Conservation (phyloP, 2,113 vertebrate species). For the Xenopus laevis region DNA sequence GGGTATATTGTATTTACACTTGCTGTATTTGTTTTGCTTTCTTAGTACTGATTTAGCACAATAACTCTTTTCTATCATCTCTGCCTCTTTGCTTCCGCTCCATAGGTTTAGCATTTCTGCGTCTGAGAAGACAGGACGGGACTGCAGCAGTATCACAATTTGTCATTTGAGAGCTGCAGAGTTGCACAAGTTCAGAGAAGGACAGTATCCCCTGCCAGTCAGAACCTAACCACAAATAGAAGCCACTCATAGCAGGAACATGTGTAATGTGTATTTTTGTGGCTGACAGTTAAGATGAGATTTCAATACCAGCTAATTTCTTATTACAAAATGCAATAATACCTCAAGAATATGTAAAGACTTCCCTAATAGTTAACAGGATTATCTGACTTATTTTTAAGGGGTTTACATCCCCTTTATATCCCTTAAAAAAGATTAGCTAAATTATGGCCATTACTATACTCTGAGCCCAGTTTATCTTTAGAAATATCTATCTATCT, state of each 20-base stretch:
- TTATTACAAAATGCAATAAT: neutral
- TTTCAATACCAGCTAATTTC: neutral
- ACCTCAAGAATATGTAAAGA: too few species aligned
- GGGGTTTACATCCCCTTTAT: too few species aligned
- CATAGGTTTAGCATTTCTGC: conserved; percentile 48
- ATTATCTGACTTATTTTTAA: too few species aligned
- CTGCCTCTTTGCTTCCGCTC: conserved; percentile 14
- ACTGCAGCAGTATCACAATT: conserved; percentile 50
- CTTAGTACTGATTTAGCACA: conserved; percentile 53
- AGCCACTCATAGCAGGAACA: conserved; percentile 31
- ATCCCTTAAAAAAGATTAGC: too few species aligned
- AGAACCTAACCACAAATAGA: conserved; percentile 34
- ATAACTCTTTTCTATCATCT: conserved; percentile 38
- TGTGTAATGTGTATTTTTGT: conserved; percentile 30
- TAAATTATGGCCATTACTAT: too few species aligned
- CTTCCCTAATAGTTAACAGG: too few species aligned
- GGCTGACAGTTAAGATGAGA: conserved; percentile 33
- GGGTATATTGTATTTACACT: conserved; percentile 51
- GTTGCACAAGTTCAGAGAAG: conserved; percentile 43
- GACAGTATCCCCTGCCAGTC: conserved; percentile 27
- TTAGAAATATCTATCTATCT: too few species aligned
- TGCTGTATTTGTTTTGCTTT: conserved; percentile 48
- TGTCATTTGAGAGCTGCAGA: conserved; percentile 44
- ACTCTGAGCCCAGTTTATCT: too few species aligned
- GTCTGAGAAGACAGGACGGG: conserved; percentile 33